These are phyloP conservation scores for Proteles cristata DNA, from an alignment of 2,113 vertebrate genomes.

Conservation along the genomic window DNA sequence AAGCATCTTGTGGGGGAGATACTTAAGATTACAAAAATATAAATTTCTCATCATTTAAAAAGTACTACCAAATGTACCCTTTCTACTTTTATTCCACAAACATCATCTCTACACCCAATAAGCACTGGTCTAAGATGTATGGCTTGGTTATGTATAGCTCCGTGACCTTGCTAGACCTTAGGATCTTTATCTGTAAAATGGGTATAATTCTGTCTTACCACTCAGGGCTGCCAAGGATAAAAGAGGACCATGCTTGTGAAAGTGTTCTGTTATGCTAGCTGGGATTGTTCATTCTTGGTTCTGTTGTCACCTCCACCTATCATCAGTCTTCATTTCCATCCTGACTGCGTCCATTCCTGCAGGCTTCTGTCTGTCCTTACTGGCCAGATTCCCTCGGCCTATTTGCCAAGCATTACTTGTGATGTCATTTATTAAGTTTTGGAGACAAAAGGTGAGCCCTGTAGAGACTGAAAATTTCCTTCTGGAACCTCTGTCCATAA, in stretches of 20 bases:
- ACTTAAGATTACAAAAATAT: not conserved
- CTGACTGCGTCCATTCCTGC: not conserved
- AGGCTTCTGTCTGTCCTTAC: slow-evolving; percentile 5
- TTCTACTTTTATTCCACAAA: slow-evolving; percentile 11
- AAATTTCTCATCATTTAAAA: not conserved
- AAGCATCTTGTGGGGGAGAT: not conserved
- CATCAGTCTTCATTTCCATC: not conserved
- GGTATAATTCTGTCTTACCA: not conserved
- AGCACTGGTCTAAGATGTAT: not conserved
- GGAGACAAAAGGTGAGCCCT: slow-evolving; percentile 26
- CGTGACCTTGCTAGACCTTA: not conserved
- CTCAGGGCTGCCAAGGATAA: not conserved
- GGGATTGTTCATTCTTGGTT: not conserved
- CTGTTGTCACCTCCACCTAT: not conserved
- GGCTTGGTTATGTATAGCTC: not conserved
- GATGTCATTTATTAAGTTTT: slow-evolving; percentile 22
- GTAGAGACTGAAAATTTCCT: not conserved
- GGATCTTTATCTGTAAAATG: not conserved
- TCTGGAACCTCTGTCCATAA: not conserved
- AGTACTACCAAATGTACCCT: not conserved
- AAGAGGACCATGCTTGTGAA: not conserved
- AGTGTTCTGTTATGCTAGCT: not conserved
- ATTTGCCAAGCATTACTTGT: slow-evolving; percentile 19
- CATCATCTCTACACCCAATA: not conserved
- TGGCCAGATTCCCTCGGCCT: not conserved